phyloP scores from a whole-genome alignment of 2,113 vertebrate species.

The human region DNA sequence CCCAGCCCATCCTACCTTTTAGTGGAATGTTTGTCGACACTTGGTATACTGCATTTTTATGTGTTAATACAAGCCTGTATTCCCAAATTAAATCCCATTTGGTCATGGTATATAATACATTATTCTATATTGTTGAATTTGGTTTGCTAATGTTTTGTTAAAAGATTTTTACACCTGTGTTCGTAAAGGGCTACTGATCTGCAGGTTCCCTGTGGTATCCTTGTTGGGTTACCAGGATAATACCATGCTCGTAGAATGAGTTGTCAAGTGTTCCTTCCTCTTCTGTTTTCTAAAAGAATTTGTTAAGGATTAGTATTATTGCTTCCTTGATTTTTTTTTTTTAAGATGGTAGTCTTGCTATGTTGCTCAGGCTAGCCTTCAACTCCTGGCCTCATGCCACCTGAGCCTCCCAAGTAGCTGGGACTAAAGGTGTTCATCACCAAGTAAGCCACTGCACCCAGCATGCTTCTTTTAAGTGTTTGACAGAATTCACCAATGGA shows the following conservation, averaged over 20 bases:
- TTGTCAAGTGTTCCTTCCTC: not conserved
- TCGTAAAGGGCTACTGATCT: not conserved
- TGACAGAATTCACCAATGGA: not conserved
- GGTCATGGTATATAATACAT: not conserved
- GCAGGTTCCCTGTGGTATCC: not conserved
- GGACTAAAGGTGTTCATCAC: not conserved
- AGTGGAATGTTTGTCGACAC: not conserved
- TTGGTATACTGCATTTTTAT: not conserved
- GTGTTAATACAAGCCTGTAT: not conserved
- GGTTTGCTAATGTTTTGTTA: not conserved
- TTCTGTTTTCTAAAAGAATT: not conserved
- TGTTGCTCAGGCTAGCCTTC: not conserved
- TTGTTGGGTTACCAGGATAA: not conserved
- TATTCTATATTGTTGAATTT: not conserved
- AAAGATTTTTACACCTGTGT: not conserved
- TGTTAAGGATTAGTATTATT: not conserved
- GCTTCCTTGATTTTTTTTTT: not conserved
- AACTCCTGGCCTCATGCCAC: not conserved
- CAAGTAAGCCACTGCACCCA: not conserved
- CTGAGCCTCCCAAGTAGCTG: not conserved
- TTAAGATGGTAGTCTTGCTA: not conserved
- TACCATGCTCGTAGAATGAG: not conserved
- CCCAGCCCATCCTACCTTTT: not conserved
- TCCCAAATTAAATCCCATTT: not conserved
- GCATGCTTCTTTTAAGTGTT: not conserved